Base-by-base conservation (phyloP, 2,888 invertebrate species). In the Drosophila tripunctata region DNA sequence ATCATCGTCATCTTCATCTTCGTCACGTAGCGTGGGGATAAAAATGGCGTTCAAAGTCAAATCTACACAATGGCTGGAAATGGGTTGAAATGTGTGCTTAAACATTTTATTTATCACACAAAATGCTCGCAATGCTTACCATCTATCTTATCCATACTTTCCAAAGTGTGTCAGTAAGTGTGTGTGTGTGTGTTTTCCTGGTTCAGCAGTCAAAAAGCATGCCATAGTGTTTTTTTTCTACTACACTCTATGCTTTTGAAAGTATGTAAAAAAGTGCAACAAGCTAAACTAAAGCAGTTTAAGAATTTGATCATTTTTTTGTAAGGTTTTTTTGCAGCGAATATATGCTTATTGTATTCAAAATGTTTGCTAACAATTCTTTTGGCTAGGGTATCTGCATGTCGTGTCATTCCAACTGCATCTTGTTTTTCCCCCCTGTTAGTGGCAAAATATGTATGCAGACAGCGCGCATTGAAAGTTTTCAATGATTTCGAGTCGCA, bases 21-120 rank as follows among this genome's bases (percentile, higher is more conserved):
- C 63, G 64, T 74, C 78, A 78, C 78, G 78, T 78, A 77, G 47
- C 36, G 10, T 30, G 35, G 45, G 36, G 14, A 40, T 62, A 54
- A 58, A 79, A 68, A 58, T 58, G 56, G 50, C 47, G 66, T 81
- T 87, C 75, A 78, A 78, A 84, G 82, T 80, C 87, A 84, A 84
- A 84, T 84, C 87, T 81, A 76, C 56, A 81, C 68, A 83, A 81
- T 72, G 67, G 76, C 54, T 67, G 41, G 44, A 58, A 57, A 73
- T 74, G 69, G 71, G 52, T 75, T 76, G 67, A 87, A 87, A 87
- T 87, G 82, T 87, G 68, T 74, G 74, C 82, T 83, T 87, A 85
- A 83, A 83, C 82, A 87, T 85, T 83, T 83, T 87, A 83, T 87
- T 87, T 83, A 83, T 81, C 76, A 87, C 85, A 60, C 82, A 82